These are phyloP conservation scores for Apoda limacodes DNA, from an alignment of 2,888 invertebrate species.

Conservation along the genomic window DNA sequence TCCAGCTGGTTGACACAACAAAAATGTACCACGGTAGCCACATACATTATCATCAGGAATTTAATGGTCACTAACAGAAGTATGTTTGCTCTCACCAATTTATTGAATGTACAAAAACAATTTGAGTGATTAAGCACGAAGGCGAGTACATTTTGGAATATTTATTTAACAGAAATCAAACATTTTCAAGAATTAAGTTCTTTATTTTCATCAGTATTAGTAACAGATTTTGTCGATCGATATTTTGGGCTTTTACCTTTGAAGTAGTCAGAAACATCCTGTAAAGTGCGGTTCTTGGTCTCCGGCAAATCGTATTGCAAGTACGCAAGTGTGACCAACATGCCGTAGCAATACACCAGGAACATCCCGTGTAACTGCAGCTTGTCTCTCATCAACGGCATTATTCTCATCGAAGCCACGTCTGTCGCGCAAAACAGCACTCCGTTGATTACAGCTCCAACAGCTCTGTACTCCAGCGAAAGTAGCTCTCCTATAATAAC, in stretches of 20 bases:
- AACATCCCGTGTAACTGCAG: constrained; percentile 8
- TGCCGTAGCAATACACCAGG: neutral
- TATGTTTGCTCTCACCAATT: too few species aligned
- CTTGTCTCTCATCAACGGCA: constrained; percentile 3
- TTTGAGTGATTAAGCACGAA: too few species aligned
- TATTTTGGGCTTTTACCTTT: constrained; percentile 5
- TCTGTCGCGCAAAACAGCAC: neutral
- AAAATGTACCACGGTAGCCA: too few species aligned
- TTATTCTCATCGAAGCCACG: neutral
- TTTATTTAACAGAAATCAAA: too few species aligned
- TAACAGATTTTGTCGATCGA: neutral
- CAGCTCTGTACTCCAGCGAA: constrained; percentile 10
- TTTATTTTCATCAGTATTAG: constrained; percentile 1
- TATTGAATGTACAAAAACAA: too few species aligned
- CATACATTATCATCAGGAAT: too few species aligned
- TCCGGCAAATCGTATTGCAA: constrained; percentile 7
- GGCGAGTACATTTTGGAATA: too few species aligned
- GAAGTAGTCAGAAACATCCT: constrained; percentile 5
- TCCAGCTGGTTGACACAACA: too few species aligned
- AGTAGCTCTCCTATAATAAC: constrained; percentile 10
- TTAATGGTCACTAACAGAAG: too few species aligned
- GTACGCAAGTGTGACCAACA: constrained; percentile 5
- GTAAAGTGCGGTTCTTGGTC: constrained; percentile 6
- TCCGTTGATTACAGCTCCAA: constrained; percentile 8
- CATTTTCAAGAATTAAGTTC: too few species aligned